Base-by-base conservation (phyloP, 2,797 vertebrate genomes). In the Peromyscus aztecus region DNA sequence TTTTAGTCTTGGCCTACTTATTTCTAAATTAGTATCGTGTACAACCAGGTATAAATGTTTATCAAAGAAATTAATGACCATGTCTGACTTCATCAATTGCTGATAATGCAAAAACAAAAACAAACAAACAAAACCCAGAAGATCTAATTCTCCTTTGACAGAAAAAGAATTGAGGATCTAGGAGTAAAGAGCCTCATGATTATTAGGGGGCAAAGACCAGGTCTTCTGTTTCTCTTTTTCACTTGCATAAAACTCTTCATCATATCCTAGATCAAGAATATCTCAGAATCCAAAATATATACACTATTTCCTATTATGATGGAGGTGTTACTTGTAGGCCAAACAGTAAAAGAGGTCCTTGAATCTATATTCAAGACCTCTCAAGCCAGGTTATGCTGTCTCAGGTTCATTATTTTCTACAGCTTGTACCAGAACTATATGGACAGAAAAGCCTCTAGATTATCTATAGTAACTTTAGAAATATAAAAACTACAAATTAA, bases 231-330 rank as follows among this genome's bases (percentile, higher is more conserved):
- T 96, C 57, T 91, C 61, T 11, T 17, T 89, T 75, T 93, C 57
- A 37, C 24, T 95, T 24, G 85, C 85, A 40, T 71, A 95, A 89
- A 24, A 0, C 24, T 92, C 88, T 10, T 94, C 37, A 95, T 49
- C 29, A 77, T 77, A 94, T 81, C 7, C n/a, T 84, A 85, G 57
- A 40, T 90, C 31, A 85, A 90, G 61, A 90, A 91, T 91, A 88
- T 71, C 21, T 6, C 10, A 88, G 85, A 84, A 34, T 71, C 19
- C 0, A 24, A 55, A 81, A 76, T 31, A 94, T 23, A 81, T 1
- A 55, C 9, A 57, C 40, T 6, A 46, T 61, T 12, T 76, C 6
- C 14, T 91, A 82, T 85, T 91, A 75, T 85, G 16, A 65, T 91
- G 31, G n/a, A 89, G 37, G 75, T 92, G 95, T 89, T 57, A 43